Evolutionary conservation across 1,140 invertebrate species (phyloP), one percentile per base, ranked within the genome.

Genomic region (Bombus superbus): DNA sequence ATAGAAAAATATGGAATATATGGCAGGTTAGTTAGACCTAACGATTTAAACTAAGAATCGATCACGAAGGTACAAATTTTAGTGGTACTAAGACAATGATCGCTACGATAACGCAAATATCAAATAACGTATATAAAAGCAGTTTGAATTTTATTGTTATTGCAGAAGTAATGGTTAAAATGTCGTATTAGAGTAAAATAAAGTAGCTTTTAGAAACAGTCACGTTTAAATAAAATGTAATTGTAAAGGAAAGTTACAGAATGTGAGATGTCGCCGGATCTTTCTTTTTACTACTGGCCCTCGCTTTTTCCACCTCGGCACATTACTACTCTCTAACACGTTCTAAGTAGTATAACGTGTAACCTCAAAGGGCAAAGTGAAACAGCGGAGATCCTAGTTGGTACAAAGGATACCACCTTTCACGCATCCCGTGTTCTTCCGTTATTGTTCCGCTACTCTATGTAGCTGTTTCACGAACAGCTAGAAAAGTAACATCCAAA

Each of bases 301-400:
- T 47, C 68, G 62, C 62, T 68, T 79, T 68, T 79, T 79, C 77
- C 62, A 68, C n/a, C 42, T 44, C 62, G 62, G 9, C 59, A 18
- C 77, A 28, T 28, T 59, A 32, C 28, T 10, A 59, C 22, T 66
- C 22, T 47, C 42, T 35, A 15, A 42, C 62, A 68, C 62, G 40
- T 47, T 79, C 40, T 47, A 79, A 79, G 62, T n/a, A 79, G 57
- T 59, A 25, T 59, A 59, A 59, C 18, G 59, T 25, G 59, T 25
- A 78, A 68, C 77, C 77, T 79, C 77, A 79, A 79, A 79, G 62
- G 40, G 42, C 62, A 79, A 66, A 79, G 77, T 28, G 77, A 68
- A 47, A 79, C 62, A 47, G 40, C 59, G 22, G 62, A 79, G 62
- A 79, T 79, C n/a, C 22, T 66, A 66, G 77, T 79, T 47, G 77